A percentile compares a stretch with the other conserved stretches of the same genome.
Conservation (phyloP, 2,888 invertebrate genomes). For the Pelosia muscerda region DNA sequence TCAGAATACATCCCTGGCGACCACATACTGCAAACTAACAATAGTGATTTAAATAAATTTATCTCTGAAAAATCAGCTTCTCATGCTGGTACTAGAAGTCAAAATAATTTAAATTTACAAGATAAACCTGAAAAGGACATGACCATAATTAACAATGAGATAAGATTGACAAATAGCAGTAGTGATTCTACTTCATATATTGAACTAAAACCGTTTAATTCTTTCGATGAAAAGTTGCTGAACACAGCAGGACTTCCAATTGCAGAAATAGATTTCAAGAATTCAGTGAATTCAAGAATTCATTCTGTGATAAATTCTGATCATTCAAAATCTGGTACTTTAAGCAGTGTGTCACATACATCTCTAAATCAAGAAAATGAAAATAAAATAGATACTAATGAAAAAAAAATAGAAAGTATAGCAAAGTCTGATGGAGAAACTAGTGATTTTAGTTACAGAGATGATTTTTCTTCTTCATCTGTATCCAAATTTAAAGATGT, state of each 20-base stretch:
- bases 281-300: conserved; percentile 18
- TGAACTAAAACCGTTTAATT: conserved; percentile 75
- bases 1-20: conserved; percentile 81
- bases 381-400: conserved; percentile 46
- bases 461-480: conserved; percentile 73
- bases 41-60: conserved; percentile 27
- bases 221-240: conserved; percentile 67
- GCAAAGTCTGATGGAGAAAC: conserved; percentile 68
- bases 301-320: conserved; percentile 29
- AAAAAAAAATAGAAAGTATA: conserved; percentile 56
- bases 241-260: conserved; percentile 71
- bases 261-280: conserved; percentile 45
- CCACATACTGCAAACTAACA: conserved; percentile 61
- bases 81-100: conserved; percentile 37
- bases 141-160: conserved; percentile 49
- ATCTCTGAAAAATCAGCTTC: conserved; percentile 32
- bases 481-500: conserved; percentile 58
- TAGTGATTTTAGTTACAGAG: conserved; percentile 76
- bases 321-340: conserved; percentile 56
- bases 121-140: conserved; percentile 30
- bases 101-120: conserved; percentile 34
- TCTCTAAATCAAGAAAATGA: conserved; percentile 57
- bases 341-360: conserved; percentile 61
- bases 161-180: conserved; percentile 67
- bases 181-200: conserved; percentile 81